These are phyloP conservation scores for Aphrophora alni DNA, from an alignment of 2,888 invertebrate species.

Conservation along the genomic window DNA sequence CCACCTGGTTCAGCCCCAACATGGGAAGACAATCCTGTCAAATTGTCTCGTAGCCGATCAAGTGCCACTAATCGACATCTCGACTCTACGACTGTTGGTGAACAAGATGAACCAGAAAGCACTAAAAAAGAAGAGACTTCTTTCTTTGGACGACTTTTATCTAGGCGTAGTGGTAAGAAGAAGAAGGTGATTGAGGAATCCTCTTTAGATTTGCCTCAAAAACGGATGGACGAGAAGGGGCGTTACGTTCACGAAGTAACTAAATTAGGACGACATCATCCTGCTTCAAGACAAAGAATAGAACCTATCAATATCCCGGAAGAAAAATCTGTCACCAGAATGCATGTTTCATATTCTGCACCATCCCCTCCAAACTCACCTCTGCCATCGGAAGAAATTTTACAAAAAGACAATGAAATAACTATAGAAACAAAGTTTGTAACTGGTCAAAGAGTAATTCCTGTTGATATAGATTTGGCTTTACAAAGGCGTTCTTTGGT, in stretches of 20 bases:
- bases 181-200: constrained; percentile 61
- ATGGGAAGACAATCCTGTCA: constrained; percentile 59
- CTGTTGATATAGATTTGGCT: constrained; percentile 54
- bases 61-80: constrained; percentile 60
- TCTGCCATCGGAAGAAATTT: constrained; percentile 19
- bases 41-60: constrained; percentile 60
- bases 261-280: constrained; percentile 48
- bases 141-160: constrained; percentile 70
- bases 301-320: constrained; percentile 63
- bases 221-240: constrained; percentile 62
- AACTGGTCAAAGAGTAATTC: constrained; percentile 28
- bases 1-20: constrained; percentile 67
- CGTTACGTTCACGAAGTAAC: constrained; percentile 61
- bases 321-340: constrained; percentile 56
- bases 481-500: constrained; percentile 49
- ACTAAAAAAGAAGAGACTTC: constrained; percentile 63
- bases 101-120: constrained; percentile 56
- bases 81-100: constrained; percentile 55
- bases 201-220: constrained; percentile 55
- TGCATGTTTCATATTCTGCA: constrained; percentile 57
- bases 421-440: not conserved
- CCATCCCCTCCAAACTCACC: constrained; percentile 50
- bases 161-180: constrained; percentile 75
- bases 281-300: constrained; percentile 64
- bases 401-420: constrained; percentile 13